Evolutionary conservation across 2,797 vertebrate genomes (phyloP), one percentile per base, ranked within the genome.

Genomic region (Numenius phaeopus): DNA sequence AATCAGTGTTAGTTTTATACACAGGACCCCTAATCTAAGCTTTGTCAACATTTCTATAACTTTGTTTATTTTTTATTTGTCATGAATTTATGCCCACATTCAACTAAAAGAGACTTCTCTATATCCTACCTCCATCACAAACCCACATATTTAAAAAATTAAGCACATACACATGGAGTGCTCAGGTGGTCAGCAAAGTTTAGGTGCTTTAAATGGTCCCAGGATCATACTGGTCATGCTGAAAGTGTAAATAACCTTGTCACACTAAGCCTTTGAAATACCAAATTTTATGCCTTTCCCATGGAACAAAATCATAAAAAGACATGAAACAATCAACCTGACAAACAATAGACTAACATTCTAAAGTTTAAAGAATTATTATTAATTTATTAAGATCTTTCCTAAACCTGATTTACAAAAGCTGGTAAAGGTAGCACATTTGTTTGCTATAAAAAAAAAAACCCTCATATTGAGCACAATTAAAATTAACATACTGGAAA

Each of bases 401-500:
- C 47, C 70, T 22, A 73, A 22, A 27, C 14, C 8, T 50, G 50
- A 39, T 87, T 76, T 80, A 58, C 34, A 83, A 72, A 69, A 62
- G 3, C 34, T 73, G 19, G 9, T 77, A 85, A 87, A 83, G 11
- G 40, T 2, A 85, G 10, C 6, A 64, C 11, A 29, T 44, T 50
- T 11, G 10, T 73, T 90, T 76, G 44, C 24, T 79, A 37, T 61
- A 37, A 80, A 70, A 72, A 52, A 42, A 23, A 62, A 39, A 34
- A 20, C 5, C 20, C 24, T 59, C 1, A 0, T 59, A 47, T 37
- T 64, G 78, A 70, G 24, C 2, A 3, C 20, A 58, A 66, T 82
- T 71, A 83, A 92, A 93, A 83, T 67, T 82, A 82, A 78, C 64
- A 27, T 32, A n/a, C 62, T 72, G 58, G 58, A 61, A 94, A 94